Evolutionary conservation across 2,797 vertebrate genomes (phyloP), one percentile per base, ranked within the genome.

Genomic region (Passerculus sandwichensis): DNA sequence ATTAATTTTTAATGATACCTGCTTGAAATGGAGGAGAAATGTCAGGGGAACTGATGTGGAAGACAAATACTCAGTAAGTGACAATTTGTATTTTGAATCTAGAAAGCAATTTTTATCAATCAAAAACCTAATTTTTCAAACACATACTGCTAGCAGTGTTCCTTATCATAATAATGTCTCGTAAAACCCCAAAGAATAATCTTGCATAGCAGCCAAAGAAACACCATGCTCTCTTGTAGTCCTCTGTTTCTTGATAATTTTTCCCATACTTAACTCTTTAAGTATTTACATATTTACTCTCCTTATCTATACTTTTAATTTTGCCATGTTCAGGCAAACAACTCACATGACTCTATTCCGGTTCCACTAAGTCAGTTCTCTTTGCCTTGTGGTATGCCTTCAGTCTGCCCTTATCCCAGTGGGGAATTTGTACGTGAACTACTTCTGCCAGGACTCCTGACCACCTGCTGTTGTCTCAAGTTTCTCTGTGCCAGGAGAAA

Each of bases 1-100:
- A 69, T 88, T 96, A 53, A 64, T 98, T 88, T 96, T 97, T 90
- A 98, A 98, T 76, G 96, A 97, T 60, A 98, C 98, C 88, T 98
- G 98, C 84, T 84, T 98, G 92, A 97, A 94, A 61, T 98, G 98
- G 98, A 32, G 11, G 47, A 95, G 91, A 91, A 97, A 72, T 77
- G 30, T 65, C 47, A 97, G 92, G 87, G 89, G 69, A 67, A 65
- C 85, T 77, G 86, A 56, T 51, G 42, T 54, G 27, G 86, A 96
- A 88, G 98, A 98, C 84, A 97, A 90, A 89, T 98, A 98, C 29
- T 95, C 85, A 64, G 98, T 98, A 97, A 98, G 98, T 97, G 54
- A 65, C 36, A 91, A 66, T 83, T 36, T 57, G 29, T 89, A 44
- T 86, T 88, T 89, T 75, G 5, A 48, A 51, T 85, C 42, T 76